These are phyloP conservation scores for Cydia fagiglandana DNA, from an alignment of 1,140 invertebrate species.

Conservation along the genomic window DNA sequence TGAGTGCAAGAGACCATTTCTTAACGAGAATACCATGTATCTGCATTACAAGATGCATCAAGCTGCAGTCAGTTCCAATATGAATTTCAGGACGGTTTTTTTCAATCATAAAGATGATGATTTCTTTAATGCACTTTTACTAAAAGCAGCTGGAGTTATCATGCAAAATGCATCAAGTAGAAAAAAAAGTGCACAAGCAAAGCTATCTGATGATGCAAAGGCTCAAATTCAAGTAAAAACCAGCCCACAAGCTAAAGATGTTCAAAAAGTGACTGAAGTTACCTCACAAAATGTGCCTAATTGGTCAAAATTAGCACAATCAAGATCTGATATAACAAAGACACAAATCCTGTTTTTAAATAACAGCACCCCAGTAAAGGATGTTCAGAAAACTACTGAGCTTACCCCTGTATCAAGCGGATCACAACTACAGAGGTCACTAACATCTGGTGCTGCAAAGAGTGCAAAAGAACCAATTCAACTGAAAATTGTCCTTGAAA, in stretches of 20 bases:
- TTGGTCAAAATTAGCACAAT: neutral
- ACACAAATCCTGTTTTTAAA: too few species aligned
- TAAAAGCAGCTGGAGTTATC: neutral
- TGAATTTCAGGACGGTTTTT: neutral
- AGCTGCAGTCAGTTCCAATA: neutral
- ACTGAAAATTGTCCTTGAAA: neutral
- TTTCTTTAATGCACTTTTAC: conserved; percentile 1
- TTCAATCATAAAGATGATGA: neutral
- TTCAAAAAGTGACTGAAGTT: neutral
- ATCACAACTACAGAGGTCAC: too few species aligned
- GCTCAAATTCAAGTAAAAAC: neutral
- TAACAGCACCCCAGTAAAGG: too few species aligned
- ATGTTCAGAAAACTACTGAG: too few species aligned
- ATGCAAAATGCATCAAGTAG: neutral
- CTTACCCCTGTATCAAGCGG: too few species aligned
- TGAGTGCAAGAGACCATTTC: neutral
- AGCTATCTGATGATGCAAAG: neutral
- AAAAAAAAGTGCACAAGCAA: neutral
- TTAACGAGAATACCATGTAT: neutral
- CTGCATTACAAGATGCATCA: neutral
- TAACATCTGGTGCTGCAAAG: too few species aligned
- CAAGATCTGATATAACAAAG: too few species aligned
- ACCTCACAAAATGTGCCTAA: neutral
- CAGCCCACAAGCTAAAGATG: neutral
- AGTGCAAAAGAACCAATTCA: neutral